Evolutionary conservation across 2,113 vertebrate genomes (phyloP), one percentile per base, ranked within the genome.

Genomic region (Hepsetus odoe): DNA sequence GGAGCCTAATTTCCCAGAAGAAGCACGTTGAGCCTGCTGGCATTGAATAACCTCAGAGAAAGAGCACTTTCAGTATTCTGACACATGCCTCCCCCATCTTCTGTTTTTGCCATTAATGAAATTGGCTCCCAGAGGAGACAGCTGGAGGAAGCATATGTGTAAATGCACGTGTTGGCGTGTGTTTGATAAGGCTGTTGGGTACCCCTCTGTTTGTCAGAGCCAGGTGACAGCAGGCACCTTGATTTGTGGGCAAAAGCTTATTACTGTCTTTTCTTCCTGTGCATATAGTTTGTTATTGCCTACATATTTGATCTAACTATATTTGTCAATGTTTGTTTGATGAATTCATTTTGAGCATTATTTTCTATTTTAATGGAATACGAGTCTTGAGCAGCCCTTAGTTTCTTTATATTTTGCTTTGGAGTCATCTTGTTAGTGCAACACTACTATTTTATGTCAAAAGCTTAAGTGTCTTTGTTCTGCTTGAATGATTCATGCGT

Each of bases 121-220:
- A 77, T 49, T 62, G 42, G 56, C 28, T 77, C 40, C 40, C 76
- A 4, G 53, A 70, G 66, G 66, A 56, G 26, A 72, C 69, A 72
- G 49, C 49, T 72, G 49, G 33, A 72, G 69, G 14, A 22, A 62
- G 20, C 46, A 35, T 51, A 56, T 70, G 73, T 64, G 51, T 38
- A 42, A 20, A 20, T 56, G 40, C 40, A 72, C 66, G n/a, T 20
- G 66, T 66, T 49, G 20, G 72, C 11, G 10, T 61, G 61, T 32
- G 40, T 79, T 61, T 30, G 14, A 42, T 20, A 76, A 51, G 74
- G 33, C 64, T 65, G 32, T 82, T 80, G 70, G 81, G 28, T 53
- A 35, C 33, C 18, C 44, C 61, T 55, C 65, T 77, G 53, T 46
- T 58, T 55, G 42, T 58, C 35, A 77, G 46, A 55, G 16, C 46